Conservation (phyloP, 2,888 invertebrate species). For the Apomyelois bistriatella region DNA sequence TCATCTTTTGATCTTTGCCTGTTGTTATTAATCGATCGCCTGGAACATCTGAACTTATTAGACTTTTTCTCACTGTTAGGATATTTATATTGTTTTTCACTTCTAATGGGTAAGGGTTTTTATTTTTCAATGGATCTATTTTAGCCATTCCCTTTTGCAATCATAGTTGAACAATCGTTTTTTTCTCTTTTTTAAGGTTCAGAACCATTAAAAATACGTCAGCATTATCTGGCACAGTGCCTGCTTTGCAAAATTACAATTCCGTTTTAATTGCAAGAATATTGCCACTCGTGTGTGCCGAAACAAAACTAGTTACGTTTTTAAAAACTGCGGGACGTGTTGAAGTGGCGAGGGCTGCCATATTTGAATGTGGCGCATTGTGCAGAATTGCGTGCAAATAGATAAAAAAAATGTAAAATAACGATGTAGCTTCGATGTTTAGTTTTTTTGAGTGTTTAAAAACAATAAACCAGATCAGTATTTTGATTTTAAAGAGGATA, state of each 20-base stretch:
- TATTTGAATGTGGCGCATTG: slow-evolving; percentile 1
- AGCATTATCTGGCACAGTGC: slow-evolving; percentile 4
- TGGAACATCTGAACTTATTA: too few relatives aligned
- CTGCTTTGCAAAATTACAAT: slow-evolving; percentile 16
- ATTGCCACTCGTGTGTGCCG: slow-evolving; percentile 19
- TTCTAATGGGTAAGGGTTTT: too few relatives aligned
- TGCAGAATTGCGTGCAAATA: neutral
- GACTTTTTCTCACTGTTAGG: too few relatives aligned
- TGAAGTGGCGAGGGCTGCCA: slow-evolving; percentile 14
- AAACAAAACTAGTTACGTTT: slow-evolving; percentile 17
- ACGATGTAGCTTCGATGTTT: neutral
- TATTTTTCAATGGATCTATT: too few relatives aligned
- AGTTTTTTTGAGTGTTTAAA: too few relatives aligned
- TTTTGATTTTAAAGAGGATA: too few relatives aligned
- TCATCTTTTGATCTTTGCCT: too few relatives aligned
- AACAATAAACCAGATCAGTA: too few relatives aligned
- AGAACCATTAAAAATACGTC: neutral
- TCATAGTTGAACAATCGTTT: too few relatives aligned
- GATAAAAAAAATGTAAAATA: neutral
- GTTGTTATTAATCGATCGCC: too few relatives aligned
- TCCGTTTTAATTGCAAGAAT: slow-evolving; percentile 22
- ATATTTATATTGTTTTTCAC: too few relatives aligned
- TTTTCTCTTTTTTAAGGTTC: neutral
- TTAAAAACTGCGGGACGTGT: slow-evolving; percentile 20
- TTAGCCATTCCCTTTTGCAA: too few relatives aligned